Evolutionary conservation across 1,140 invertebrate species (phyloP), one percentile per base, ranked within the genome.

Genomic region (Pseudomyrmex sp.): DNA sequence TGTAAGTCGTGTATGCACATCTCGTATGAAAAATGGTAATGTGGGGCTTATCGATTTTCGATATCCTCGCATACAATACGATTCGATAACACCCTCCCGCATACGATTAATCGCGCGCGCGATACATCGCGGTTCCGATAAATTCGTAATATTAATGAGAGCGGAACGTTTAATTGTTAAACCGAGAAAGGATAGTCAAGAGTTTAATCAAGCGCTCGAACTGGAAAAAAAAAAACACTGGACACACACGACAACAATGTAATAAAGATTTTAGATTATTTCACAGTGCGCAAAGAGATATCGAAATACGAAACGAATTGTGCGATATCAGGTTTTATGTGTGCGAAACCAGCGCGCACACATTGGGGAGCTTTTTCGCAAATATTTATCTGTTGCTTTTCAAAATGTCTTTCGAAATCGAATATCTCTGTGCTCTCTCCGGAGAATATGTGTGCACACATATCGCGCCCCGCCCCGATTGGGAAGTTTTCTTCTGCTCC

Each of bases 11-110:
- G 12, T 26, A 26, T 48, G 26, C 44, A 23, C 23, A 58, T 77
- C 13, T 50, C 18, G 44, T 68, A n/a, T 77, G 50, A 68, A 77
- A 77, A 77, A 75, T 62, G 20, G 20, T 62, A 62, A 77, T 68
- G 62, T 3, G 35, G 7, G 35, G n/a, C 20, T 48, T 18, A 77
- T 77, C 62, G 75, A 77, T 77, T 77, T 68, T 35, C 75, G 35
- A 77, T 77, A 68, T 35, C 35, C 23, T 76, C 26, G 58, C 23
- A 10, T 13, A 63, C 50, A 58, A 68, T 77, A 66, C 62, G 13
- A 66, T 44, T 18, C 35, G 35, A 35, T 35, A 35, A 35, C 46
- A 23, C 2, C 35, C 48, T 62, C 20, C 20, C 15, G 26, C 50
- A 10, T 4, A 18, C n/a, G 62, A 20, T 77, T 58, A 77, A 77